These are phyloP conservation scores for Glossophaga mutica DNA, from an alignment of 2,797 vertebrate genomes.

Conservation along the genomic window DNA sequence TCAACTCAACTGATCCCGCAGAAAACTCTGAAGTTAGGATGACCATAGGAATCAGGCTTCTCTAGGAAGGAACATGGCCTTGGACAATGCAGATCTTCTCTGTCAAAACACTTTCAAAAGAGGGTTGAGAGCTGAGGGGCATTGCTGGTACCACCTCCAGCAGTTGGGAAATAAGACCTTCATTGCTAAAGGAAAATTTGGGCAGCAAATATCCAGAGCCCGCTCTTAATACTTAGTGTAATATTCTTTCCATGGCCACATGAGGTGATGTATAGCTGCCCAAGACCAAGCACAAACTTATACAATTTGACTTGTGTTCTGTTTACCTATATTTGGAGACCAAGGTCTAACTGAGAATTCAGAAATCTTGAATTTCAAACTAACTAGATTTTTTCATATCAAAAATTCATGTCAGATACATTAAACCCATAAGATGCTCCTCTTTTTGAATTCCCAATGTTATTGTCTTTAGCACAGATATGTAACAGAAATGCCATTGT, in stretches of 20 bases:
- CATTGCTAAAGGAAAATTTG: background rate
- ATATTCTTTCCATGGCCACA: background rate
- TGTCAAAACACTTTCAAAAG: background rate
- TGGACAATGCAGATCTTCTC: background rate
- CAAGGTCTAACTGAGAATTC: background rate
- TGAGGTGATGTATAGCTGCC: background rate
- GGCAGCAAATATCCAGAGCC: background rate
- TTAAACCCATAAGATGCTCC: background rate
- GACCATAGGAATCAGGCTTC: background rate
- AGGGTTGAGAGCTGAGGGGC: background rate
- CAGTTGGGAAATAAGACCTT: background rate
- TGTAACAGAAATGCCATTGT: background rate
- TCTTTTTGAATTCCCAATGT: background rate
- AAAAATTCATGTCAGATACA: conserved; percentile 7
- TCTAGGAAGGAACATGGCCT: background rate
- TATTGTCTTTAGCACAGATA: background rate
- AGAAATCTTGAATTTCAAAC: conserved; percentile 35
- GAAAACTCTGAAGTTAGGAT: background rate
- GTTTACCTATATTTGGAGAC: background rate
- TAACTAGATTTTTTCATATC: background rate
- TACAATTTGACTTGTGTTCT: background rate
- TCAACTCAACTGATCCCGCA: background rate
- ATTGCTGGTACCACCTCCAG: background rate
- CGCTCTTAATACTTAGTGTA: background rate
- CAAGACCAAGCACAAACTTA: background rate